Evolutionary conservation across 2,888 invertebrate genomes (phyloP).

Genomic region (Eupithecia subfuscata): DNA sequence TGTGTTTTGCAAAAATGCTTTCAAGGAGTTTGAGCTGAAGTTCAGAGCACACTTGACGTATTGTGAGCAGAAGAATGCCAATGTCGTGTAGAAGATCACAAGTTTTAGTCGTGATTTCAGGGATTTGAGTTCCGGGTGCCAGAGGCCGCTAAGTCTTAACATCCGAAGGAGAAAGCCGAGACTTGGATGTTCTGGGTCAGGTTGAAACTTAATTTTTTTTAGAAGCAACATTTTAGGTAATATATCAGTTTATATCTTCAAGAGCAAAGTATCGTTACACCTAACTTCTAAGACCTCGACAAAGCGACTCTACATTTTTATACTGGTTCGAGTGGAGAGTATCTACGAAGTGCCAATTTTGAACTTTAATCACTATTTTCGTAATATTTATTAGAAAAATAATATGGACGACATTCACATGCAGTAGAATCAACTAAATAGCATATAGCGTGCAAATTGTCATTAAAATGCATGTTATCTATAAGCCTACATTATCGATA

Average conservation of each 20-base stretch:
- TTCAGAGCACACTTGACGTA: constrained; percentile 60
- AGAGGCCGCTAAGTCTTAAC: constrained; percentile 56
- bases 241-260: background rate
- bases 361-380: background rate
- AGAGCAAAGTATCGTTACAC: background rate
- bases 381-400: background rate
- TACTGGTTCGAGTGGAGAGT: background rate
- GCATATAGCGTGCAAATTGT: background rate
- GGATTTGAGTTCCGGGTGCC: constrained; percentile 55
- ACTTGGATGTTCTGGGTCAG: constrained; percentile 61
- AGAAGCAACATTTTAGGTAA: background rate
- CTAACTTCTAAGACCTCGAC: background rate
- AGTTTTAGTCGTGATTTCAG: constrained; percentile 51
- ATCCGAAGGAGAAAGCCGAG: constrained; percentile 62
- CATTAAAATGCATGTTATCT: background rate
- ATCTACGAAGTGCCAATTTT: background rate
- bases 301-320: constrained; percentile 1
- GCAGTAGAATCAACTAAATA: background rate
- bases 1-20: constrained; percentile 61
- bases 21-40: constrained; percentile 52
- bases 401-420: background rate
- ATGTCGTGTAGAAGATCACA: constrained; percentile 52
- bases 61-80: constrained; percentile 61
- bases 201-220: constrained; percentile 42
- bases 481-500: background rate